These are phyloP conservation scores for Pachypsylla venusta DNA, from an alignment of 1,140 invertebrate species.

Conservation along the genomic window DNA sequence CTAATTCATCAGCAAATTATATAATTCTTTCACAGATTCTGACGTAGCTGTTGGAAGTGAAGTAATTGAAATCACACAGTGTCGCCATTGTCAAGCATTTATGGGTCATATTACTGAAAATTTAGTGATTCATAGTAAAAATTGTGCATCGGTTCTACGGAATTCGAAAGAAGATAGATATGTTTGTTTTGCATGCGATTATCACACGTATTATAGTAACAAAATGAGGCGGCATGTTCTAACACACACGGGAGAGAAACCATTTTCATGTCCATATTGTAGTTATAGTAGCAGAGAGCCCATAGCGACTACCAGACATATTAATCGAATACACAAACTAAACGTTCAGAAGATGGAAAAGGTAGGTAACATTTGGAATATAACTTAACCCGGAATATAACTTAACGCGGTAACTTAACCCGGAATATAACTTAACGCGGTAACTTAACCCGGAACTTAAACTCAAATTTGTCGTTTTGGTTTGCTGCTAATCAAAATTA, in stretches of 20 bases:
- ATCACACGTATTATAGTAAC: conserved; percentile 23
- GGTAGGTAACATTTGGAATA: too few species aligned
- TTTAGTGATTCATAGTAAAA: background rate
- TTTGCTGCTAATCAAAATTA: too few species aligned
- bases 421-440: too few species aligned
- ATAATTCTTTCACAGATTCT: too few species aligned
- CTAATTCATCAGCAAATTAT: too few species aligned
- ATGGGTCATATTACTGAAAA: background rate
- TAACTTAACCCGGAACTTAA: too few species aligned
- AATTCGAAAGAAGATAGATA: background rate
- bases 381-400: too few species aligned
- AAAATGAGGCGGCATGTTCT: conserved; percentile 47
- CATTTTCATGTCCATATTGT: conserved; percentile 34
- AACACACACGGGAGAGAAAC: conserved; percentile 28
- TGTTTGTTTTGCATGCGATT: conserved; percentile 29
- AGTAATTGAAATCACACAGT: too few species aligned
- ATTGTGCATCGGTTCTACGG: background rate
- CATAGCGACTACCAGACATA: conserved; percentile 19
- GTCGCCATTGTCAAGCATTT: background rate
- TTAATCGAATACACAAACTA: background rate
- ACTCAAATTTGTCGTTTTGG: too few species aligned
- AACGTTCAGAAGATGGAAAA: too few species aligned
- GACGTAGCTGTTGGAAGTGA: too few species aligned
- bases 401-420: too few species aligned
- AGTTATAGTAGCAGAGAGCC: conserved; percentile 21